A percentile compares a stretch with the other conserved stretches of the same genome.
Evolutionary conservation across 1,140 invertebrate species (phyloP).

Genomic region (Aporrectodea caliginosa): DNA sequence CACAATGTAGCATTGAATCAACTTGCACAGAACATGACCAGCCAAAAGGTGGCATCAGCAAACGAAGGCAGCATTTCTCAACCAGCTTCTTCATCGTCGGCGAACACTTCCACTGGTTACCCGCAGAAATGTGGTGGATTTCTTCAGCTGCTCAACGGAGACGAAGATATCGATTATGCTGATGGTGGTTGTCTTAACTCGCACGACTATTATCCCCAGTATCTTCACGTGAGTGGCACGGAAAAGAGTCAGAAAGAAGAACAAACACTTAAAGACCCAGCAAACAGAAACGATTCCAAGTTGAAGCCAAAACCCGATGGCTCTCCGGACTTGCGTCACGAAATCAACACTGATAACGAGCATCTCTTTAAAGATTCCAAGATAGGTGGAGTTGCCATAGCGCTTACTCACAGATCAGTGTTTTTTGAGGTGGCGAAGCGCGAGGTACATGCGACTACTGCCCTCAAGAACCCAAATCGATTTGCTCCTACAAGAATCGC

Average conservation of each 20-base stretch:
- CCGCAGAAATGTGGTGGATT: neutral
- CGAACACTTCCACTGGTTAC: too few species aligned
- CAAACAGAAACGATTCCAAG: too few species aligned
- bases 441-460: conserved; percentile 89
- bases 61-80: too few species aligned
- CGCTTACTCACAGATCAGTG: conserved; percentile 85
- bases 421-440: conserved; percentile 92
- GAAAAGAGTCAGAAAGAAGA: too few species aligned
- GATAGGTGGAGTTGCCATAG: conserved; percentile 89
- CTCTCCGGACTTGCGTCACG: neutral
- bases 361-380: conserved; percentile 80
- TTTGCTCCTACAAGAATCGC: conserved; percentile 83
- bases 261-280: too few species aligned
- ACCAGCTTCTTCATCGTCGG: too few species aligned
- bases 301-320: neutral
- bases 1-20: too few species aligned
- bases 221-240: neutral
- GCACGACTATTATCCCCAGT: neutral
- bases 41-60: too few species aligned
- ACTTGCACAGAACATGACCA: too few species aligned
- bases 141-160: neutral
- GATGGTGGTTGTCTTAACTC: neutral
- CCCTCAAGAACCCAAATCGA: conserved; percentile 78
- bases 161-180: neutral
- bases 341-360: conserved; percentile 45